Evolutionary conservation across 2,888 invertebrate genomes (phyloP).

Genomic region (Lymantria dispar): DNA sequence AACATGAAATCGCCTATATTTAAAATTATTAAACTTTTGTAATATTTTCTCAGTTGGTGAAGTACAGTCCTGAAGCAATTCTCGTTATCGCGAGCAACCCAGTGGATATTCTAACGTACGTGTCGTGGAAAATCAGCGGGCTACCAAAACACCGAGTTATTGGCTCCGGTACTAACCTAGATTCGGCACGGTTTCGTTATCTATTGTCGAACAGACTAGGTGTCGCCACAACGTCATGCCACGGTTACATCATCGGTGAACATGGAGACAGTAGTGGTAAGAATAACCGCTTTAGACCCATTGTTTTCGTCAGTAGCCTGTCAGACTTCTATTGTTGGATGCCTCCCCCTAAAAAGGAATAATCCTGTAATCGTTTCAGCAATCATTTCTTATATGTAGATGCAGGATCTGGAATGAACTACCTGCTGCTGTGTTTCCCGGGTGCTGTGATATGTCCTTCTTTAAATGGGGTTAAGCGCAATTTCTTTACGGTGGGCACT

Average conservation of each 20-base stretch:
- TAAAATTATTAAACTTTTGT: not conserved
- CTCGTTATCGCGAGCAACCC: conserved; percentile 95
- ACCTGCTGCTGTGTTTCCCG: no score
- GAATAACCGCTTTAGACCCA: conserved; percentile 10
- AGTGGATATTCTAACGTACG: conserved; percentile 95
- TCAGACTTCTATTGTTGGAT: no score
- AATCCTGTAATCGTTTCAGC: no score
- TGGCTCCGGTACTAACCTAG: conserved; percentile 96
- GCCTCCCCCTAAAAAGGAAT: no score
- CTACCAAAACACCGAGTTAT: conserved; percentile 93
- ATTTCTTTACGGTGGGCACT: no score
- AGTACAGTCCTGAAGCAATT: conserved; percentile 93
- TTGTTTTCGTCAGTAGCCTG: not conserved
- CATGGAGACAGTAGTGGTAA: conserved; percentile 94
- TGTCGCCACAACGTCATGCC: conserved; percentile 92
- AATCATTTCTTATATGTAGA: no score
- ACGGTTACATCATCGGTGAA: conserved; percentile 97
- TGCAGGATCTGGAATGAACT: no score
- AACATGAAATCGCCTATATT: not conserved
- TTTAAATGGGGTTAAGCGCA: no score
- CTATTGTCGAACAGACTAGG: conserved; percentile 91
- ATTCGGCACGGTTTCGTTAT: conserved; percentile 95
- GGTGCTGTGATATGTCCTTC: no score
- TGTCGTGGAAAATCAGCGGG: conserved; percentile 97
- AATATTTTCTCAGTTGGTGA: conserved; percentile 79